Evolutionary conservation across 1,140 invertebrate genomes (phyloP), one percentile per base, ranked within the genome.

Genomic region (Ips nitidus): DNA sequence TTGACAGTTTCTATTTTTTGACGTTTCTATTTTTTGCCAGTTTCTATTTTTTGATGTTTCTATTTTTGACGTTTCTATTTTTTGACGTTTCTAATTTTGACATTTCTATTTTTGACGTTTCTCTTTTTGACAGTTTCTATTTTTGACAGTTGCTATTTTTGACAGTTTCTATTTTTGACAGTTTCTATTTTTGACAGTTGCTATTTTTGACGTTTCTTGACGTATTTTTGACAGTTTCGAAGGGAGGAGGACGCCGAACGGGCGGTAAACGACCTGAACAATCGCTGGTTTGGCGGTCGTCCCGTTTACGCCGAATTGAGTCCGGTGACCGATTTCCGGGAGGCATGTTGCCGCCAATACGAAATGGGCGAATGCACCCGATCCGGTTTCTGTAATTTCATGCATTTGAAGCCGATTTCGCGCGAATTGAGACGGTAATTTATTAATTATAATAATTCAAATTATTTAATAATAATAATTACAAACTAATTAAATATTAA

Each of bases 371-470:
- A 98, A 83, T 99, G 97, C 80, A 98, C 95, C 1, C 85, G 98
- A 65, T 97, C 95, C 78, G 98, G 97, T 55, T 99, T 99, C 82
- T 99, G 98, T 82, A 99, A 99, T 84, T 99, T 99, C 81, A 99
- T 99, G 98, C 98, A 99, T 80, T 84, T 99, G 79, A 99, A 99
- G 80, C 97, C 97, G 50, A 99, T 99, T 76, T 98, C 96, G 0
- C 83, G 95, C 73, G 95, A 96, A 78, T 81, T 98, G 40, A 85
- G 95, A 66, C 86, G 94, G 79, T 96, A 92, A 71, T 45, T 62
- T 3, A 40, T 36, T n/a, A 42, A 52, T 53, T 39, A n/a, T 1
- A 50, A 50, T 2, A 22, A 41, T 66, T 57, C 41, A 3, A 41
- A 2, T 22, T 8, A 56, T 36, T 55, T 55, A n/a, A 5, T 55